These are phyloP conservation scores for Petrocephalus sullivani DNA, from an alignment of 2,797 vertebrate genomes.

Conservation along the genomic window DNA sequence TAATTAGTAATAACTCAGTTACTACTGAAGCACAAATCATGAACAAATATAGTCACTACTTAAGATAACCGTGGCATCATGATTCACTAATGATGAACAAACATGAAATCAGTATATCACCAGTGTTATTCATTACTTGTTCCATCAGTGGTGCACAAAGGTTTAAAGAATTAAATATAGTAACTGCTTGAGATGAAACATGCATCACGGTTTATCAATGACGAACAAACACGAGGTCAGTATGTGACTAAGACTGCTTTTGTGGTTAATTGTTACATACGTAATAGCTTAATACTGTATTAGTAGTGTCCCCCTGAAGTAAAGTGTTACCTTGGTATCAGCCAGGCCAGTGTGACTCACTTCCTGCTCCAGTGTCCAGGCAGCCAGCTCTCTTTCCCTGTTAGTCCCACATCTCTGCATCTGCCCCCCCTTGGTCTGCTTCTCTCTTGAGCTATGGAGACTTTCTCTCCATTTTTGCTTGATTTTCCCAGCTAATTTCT, in stretches of 20 bases:
- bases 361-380: not conserved
- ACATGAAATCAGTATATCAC: not conserved
- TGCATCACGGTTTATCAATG: not conserved
- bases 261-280: not conserved
- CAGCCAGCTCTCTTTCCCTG: not conserved
- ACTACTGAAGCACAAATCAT: not conserved
- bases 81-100: not conserved
- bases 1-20: not conserved
- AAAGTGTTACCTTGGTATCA: not conserved
- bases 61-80: not conserved
- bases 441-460: not conserved
- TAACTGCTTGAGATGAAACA: not conserved
- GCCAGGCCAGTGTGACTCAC: not conserved
- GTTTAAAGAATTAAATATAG: not conserved
- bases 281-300: not conserved
- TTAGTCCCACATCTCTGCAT: not conserved
- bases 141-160: not conserved
- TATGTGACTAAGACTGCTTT: not conserved
- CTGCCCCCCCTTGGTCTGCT: not conserved
- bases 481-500: not conserved
- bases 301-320: not conserved
- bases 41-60: not conserved
- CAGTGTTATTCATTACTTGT: not conserved
- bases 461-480: constrained; percentile 1
- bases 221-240: not conserved